Evolutionary conservation across 2,888 invertebrate genomes (phyloP).

Genomic region (Rhingia campestris): DNA sequence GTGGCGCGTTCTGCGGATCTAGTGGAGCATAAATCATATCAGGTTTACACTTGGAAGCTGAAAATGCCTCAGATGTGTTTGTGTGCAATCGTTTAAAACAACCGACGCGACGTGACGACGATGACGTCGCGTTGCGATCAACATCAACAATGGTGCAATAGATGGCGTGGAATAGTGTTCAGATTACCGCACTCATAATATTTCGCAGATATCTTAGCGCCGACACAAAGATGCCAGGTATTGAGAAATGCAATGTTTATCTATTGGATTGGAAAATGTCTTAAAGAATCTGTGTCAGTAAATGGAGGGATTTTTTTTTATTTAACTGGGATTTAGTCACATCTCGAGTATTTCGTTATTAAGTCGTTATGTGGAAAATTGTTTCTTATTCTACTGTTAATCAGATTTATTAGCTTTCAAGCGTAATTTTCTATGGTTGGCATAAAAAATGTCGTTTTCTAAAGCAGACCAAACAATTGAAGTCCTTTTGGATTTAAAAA

Average conservation of each 20-base stretch:
- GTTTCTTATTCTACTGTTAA: too few relatives aligned
- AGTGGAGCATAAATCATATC: conserved; percentile 68
- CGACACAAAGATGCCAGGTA: conserved; percentile 5
- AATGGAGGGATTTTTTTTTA: not conserved
- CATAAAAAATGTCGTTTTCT: too few relatives aligned
- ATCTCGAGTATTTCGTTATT: not conserved
- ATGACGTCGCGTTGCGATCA: conserved; percentile 15
- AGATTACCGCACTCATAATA: conserved; percentile 22
- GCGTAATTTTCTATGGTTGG: too few relatives aligned
- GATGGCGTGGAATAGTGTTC: conserved; percentile 18
- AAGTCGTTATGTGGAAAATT: not conserved
- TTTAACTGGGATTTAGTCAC: not conserved
- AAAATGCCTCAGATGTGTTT: conserved; percentile 32
- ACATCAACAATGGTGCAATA: conserved; percentile 42
- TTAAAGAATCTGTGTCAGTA: not conserved
- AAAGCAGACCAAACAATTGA: too few relatives aligned
- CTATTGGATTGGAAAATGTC: not conserved
- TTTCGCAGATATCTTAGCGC: conserved; percentile 10
- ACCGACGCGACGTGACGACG: not conserved
- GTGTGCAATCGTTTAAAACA: conserved; percentile 40
- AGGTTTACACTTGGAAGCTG: conserved; percentile 39
- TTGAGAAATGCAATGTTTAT: conserved; percentile 17
- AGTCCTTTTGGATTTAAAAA: too few relatives aligned
- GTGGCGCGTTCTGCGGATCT: conserved; percentile 23
- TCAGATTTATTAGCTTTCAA: too few relatives aligned